Base-by-base conservation (phyloP, 2,888 invertebrate species). In the Isotomurus palustris region DNA sequence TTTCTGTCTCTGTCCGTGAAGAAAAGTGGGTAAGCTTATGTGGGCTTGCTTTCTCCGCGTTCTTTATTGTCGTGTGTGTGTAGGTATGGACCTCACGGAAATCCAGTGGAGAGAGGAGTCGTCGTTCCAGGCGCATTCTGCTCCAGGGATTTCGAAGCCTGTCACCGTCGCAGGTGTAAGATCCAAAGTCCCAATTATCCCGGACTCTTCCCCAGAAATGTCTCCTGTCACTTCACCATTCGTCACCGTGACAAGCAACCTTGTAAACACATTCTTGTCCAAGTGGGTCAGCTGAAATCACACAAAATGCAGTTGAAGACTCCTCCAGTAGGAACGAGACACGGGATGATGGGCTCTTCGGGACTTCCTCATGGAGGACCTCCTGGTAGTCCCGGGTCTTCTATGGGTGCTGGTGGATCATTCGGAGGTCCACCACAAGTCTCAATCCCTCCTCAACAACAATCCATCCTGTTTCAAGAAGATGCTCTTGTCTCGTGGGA, bases 131-230 rank as follows among this genome's bases (percentile, higher is more conserved):
- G 87, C 57, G 86, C 88, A 64, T 86, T 91, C 80, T 84, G 88
- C 79, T 84, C 90, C 74, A 80, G 91, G 72, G 84, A 90, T 74
- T 85, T 89, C 77, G 85, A 91, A 79, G 85, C 91, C 77, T 87
- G 89, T 77, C 86, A 88, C 74, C 85, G 87, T 63, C 88, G 88
- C 73, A 84, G 86, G 60, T 91, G 92, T 74, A 84, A 88, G 51
- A 79, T 91, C 66, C 91, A 91, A 77, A 89, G 88, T 68, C 91
- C 92, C 51, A 91, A 91, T 77, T 92, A 90, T 75, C 91, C 91
- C 12, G 91, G 91, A 58, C 84, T 92, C 70, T 94, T 94, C 78
- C 93, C 93, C 3, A 83, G 92, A 66, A 93, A 93, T 77, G 91
- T 93, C 24, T 89, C 91, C 60, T 95, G 94, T 76, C 87, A 89